Conservation (phyloP, 2,888 invertebrate genomes). For the Agapetus fuscipes region DNA sequence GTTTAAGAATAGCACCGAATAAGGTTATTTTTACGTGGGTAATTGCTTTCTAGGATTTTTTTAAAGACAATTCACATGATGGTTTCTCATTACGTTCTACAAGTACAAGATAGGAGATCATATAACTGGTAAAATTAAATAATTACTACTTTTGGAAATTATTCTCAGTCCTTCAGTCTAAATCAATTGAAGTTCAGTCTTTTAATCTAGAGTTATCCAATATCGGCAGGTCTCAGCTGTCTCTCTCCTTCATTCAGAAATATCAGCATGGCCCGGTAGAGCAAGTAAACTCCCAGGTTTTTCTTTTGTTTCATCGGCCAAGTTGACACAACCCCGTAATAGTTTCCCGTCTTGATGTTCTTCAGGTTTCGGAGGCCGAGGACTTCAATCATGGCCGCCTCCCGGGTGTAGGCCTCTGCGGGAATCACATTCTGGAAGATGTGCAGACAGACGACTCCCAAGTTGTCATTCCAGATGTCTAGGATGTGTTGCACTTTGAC, state of each 20-base stretch:
- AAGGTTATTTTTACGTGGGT: too few species aligned
- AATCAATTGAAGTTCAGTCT: too few species aligned
- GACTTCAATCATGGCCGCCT: conserved; percentile 91
- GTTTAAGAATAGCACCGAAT: too few species aligned
- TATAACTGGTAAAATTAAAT: too few species aligned
- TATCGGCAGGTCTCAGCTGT: conserved; percentile 70
- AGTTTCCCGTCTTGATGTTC: conserved; percentile 72
- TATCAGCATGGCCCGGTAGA: conserved; percentile 75
- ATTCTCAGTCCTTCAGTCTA: too few species aligned
- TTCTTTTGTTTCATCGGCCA: conserved; percentile 64
- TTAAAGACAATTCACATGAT: too few species aligned
- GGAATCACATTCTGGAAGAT: conserved; percentile 86
- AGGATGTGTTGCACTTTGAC: conserved; percentile 70
- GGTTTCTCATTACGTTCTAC: too few species aligned
- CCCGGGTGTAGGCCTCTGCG: conserved; percentile 87
- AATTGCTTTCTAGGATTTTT: too few species aligned
- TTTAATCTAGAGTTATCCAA: conserved; percentile 34
- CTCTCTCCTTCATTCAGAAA: conserved; percentile 83
- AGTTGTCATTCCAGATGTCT: conserved; percentile 74
- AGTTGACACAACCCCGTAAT: conserved; percentile 66
- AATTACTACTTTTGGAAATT: too few species aligned
- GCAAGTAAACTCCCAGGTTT: conserved; percentile 65
- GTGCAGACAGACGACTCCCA: conserved; percentile 84
- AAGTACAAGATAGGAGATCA: too few species aligned
- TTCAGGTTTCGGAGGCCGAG: conserved; percentile 65